Evolutionary conservation across 2,113 vertebrate species (phyloP).

Genomic region (Ondatra zibethicus): DNA sequence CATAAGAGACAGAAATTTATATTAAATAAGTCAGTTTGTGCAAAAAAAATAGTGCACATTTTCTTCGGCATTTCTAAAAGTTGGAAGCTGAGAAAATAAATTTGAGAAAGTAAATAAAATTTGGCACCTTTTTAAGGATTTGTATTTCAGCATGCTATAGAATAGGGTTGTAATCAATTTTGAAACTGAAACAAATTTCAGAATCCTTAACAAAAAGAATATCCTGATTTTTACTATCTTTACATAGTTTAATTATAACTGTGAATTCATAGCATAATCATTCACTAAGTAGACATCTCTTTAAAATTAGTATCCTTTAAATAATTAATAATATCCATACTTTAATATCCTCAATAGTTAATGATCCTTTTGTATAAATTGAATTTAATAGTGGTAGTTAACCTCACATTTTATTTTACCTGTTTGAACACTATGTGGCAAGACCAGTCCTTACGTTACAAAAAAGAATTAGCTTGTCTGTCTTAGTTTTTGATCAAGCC

Average conservation of each 20-base stretch:
- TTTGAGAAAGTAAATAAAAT: background rate
- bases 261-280: background rate
- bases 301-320: background rate
- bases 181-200: background rate
- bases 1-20: background rate
- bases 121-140: background rate
- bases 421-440: background rate
- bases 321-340: background rate
- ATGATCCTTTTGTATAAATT: background rate
- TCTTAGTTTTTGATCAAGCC: background rate
- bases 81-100: background rate
- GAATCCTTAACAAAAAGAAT: background rate
- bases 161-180: background rate
- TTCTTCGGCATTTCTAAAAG: background rate
- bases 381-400: background rate
- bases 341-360: background rate
- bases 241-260: background rate
- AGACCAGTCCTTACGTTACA: background rate
- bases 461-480: background rate
- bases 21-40: background rate
- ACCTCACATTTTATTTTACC: background rate
- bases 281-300: background rate
- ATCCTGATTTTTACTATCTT: background rate
- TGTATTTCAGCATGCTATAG: background rate
- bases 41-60: background rate